phyloP scores from a whole-genome alignment of 2,888 invertebrate genomes.

The Synergus laeviventris region DNA sequence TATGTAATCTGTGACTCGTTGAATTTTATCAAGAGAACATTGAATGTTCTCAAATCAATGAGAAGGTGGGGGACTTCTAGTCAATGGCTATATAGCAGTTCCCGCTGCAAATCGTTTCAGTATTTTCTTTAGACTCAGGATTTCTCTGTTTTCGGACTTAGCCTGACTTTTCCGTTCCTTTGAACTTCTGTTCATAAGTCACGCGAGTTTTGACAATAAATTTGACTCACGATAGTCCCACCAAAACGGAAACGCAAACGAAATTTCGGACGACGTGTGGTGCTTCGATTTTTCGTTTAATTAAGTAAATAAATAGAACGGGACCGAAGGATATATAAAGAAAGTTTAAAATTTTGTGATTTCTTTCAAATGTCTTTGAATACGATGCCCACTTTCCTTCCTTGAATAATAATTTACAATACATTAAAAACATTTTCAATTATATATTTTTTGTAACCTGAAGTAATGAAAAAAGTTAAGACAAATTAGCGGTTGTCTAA shows the following conservation, averaged over 20 bases:
- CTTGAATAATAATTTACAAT: not conserved
- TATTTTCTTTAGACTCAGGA: conserved; percentile 66
- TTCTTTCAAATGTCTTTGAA: not conserved
- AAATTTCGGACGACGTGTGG: not conserved
- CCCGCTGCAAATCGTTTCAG: conserved; percentile 69
- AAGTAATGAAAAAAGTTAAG: not conserved
- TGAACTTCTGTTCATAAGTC: not conserved
- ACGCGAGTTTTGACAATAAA: conserved; percentile 13
- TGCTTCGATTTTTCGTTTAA: not conserved
- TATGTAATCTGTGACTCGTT: not conserved
- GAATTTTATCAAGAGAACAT: conserved; percentile 51
- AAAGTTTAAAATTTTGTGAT: not conserved
- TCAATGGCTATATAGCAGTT: conserved; percentile 71
- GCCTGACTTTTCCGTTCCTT: conserved; percentile 33
- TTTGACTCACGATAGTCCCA: not conserved
- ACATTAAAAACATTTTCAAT: too few relatives aligned
- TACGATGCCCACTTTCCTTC: not conserved
- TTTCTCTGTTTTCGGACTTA: conserved; percentile 58
- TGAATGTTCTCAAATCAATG: conserved; percentile 61
- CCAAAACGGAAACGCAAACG: not conserved
- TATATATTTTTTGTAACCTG: not conserved
- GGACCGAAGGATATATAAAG: not conserved
- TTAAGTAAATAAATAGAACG: not conserved
- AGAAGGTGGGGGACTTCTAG: conserved; percentile 61
- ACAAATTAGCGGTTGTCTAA: conserved; percentile 31